phyloP scores from a whole-genome alignment of 1,140 invertebrate species.

The Nixonia krombeini region DNA sequence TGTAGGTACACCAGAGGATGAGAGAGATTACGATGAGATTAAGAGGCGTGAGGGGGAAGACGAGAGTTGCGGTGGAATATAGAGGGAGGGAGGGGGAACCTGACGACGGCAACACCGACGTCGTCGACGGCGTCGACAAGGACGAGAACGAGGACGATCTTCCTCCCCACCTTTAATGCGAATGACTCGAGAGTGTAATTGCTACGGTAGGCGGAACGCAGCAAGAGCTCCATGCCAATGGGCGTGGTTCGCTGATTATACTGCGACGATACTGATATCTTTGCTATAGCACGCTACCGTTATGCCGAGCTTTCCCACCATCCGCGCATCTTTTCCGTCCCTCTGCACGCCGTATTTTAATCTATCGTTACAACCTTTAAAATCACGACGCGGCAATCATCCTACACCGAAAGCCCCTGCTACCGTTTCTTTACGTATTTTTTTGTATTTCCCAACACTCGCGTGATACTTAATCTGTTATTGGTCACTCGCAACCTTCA shows the following conservation, averaged over 20 bases:
- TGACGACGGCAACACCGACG: no score
- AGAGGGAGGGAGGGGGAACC: neutral
- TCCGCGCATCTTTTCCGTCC: slow-evolving; percentile 21
- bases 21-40: slow-evolving; percentile 2
- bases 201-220: slow-evolving; percentile 43
- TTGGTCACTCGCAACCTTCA: no score
- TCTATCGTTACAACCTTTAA: slow-evolving; percentile 6
- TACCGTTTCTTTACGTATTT: neutral
- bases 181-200: slow-evolving; percentile 50
- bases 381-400: slow-evolving; percentile 1
- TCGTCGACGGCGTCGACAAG: no score
- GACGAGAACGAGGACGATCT: slow-evolving; percentile 32
- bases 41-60: neutral
- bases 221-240: slow-evolving; percentile 44
- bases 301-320: slow-evolving; percentile 24
- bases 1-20: neutral
- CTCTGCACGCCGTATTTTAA: slow-evolving; percentile 4
- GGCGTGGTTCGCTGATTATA: slow-evolving; percentile 48
- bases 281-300: slow-evolving; percentile 18
- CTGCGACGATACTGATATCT: slow-evolving; percentile 44
- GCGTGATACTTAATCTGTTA: no score
- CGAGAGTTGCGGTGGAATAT: neutral
- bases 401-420: neutral
- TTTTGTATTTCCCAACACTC: neutral
- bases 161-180: slow-evolving; percentile 37